Evolutionary conservation across 2,113 vertebrate genomes (phyloP).

Genomic region (mouse (Mus musculus)): GRCm39 chr5:35078501-35079000

Average conservation of each 20-base stretch:
- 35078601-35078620: background rate
- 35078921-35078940: slow-evolving; percentile 91
- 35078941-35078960: slow-evolving; percentile 96
- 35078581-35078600: background rate
- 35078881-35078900: slow-evolving; percentile 93
- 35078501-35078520: fast-evolving
- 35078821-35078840: slow-evolving; percentile 94
- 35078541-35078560: background rate
- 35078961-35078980: slow-evolving; percentile 94
- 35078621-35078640: background rate
- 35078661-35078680: background rate
- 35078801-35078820: slow-evolving; percentile 96
- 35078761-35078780: slow-evolving; percentile 89
- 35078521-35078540: fast-evolving
- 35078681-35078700: background rate
- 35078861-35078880: slow-evolving; percentile 90
- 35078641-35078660: background rate
- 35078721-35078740: slow-evolving; percentile 83
- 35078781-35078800: slow-evolving; percentile 97
- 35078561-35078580: background rate
- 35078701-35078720: slow-evolving; percentile 58
- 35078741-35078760: slow-evolving; percentile 94
- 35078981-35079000: slow-evolving; percentile 90
- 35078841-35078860: slow-evolving; percentile 89
- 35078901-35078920: slow-evolving; percentile 89